These are phyloP conservation scores for Frankliniella fusca DNA, from an alignment of 2,888 invertebrate genomes.

Conservation along the genomic window DNA sequence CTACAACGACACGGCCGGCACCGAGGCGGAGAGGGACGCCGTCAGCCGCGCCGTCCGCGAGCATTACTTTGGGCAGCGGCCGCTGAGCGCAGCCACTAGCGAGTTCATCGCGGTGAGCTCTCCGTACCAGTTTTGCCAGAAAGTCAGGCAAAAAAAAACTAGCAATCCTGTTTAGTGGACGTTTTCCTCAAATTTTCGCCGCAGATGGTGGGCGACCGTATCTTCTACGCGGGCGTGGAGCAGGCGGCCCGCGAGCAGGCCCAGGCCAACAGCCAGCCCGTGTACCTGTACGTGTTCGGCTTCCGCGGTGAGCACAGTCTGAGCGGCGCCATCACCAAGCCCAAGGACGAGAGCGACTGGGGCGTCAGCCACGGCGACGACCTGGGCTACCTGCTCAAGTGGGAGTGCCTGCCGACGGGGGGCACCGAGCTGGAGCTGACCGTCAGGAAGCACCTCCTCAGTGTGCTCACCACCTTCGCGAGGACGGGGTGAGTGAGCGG, in stretches of 20 bases:
- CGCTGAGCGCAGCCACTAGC: slow-evolving; percentile 34
- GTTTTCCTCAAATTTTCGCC: too few species aligned
- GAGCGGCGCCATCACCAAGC: slow-evolving; percentile 31
- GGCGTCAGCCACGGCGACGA: slow-evolving; percentile 42
- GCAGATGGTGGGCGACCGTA: slow-evolving; percentile 42
- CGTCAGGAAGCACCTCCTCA: slow-evolving; percentile 53
- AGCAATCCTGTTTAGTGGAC: too few species aligned
- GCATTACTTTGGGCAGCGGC: slow-evolving; percentile 38
- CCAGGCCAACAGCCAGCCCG: slow-evolving; percentile 37
- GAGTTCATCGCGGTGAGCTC: slow-evolving; percentile 36
- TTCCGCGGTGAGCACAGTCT: slow-evolving; percentile 41
- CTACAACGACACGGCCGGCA: slow-evolving; percentile 40
- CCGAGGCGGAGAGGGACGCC: slow-evolving; percentile 34
- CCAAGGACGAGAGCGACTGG: slow-evolving; percentile 29
- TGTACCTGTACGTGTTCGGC: slow-evolving; percentile 42
- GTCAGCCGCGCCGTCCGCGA: slow-evolving; percentile 38
- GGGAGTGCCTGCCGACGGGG: slow-evolving; percentile 43
- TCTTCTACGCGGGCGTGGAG: slow-evolving; percentile 41
- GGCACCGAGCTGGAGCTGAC: slow-evolving; percentile 50
- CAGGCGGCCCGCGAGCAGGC: slow-evolving; percentile 41
- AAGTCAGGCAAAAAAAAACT: too few species aligned
- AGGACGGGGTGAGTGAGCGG: slow-evolving; percentile 57
- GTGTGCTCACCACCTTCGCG: slow-evolving; percentile 56
- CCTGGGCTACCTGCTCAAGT: slow-evolving; percentile 38
- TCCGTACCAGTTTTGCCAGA: too few species aligned